These are phyloP conservation scores for Cyphomyrus plagiostoma DNA, from an alignment of 2,113 vertebrate genomes.

Conservation along the genomic window DNA sequence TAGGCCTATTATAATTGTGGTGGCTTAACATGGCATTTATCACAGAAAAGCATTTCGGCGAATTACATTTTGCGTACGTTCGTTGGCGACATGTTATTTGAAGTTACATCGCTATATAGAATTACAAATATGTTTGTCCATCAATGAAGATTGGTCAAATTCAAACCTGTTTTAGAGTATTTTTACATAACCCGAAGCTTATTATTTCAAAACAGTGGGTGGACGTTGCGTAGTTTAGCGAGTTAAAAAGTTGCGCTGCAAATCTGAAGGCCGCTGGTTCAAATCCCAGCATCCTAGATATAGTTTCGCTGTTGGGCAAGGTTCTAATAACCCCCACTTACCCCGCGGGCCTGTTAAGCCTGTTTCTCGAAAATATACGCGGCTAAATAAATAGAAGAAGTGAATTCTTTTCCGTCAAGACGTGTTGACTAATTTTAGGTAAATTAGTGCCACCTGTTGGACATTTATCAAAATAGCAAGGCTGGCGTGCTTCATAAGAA, in stretches of 20 bases:
- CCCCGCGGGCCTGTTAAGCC: not conserved
- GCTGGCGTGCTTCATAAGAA: not conserved
- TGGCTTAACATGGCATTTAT: not conserved
- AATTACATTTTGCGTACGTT: not conserved
- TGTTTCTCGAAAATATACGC: not conserved
- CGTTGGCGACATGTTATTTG: not conserved
- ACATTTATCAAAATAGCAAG: not conserved
- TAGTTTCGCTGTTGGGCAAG: not conserved
- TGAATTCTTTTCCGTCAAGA: not conserved
- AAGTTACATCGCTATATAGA: not conserved
- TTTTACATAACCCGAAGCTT: not conserved
- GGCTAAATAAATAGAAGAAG: not conserved
- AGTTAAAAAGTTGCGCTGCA: not conserved
- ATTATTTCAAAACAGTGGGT: not conserved
- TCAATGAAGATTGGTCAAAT: not conserved
- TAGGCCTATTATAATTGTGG: not conserved
- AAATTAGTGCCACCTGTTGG: slow-evolving; percentile 15
- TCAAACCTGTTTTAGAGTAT: not conserved
- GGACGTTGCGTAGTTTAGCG: not conserved
- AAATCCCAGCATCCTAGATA: not conserved
- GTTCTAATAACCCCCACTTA: not conserved
- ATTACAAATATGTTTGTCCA: not conserved
- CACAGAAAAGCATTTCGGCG: not conserved
- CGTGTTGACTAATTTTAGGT: not conserved
- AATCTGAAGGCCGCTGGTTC: not conserved